A percentile compares a stretch with the other conserved stretches of the same genome.
phyloP scores from a whole-genome alignment of 2,797 vertebrate genomes.

The Coendou prehensilis region DNA sequence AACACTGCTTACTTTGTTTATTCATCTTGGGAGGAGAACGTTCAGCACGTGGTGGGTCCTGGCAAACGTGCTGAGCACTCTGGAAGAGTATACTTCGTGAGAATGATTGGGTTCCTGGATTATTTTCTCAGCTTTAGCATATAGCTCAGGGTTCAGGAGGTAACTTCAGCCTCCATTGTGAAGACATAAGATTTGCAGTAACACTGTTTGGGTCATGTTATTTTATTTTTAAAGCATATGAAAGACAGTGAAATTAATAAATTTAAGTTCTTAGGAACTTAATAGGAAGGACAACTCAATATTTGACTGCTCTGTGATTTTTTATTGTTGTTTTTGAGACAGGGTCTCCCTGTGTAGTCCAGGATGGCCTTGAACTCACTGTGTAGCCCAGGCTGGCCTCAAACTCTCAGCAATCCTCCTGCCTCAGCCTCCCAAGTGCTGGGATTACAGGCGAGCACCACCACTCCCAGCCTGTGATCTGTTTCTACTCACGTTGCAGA shows the following conservation, averaged over 20 bases:
- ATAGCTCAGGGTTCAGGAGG: background rate
- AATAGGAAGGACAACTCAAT: background rate
- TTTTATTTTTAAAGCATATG: constrained; percentile 2
- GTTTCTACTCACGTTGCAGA: background rate
- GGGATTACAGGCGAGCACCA: background rate
- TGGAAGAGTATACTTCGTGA: background rate
- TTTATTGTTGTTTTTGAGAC: background rate
- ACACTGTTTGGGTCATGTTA: background rate
- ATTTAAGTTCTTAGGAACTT: constrained; percentile 16
- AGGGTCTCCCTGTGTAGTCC: background rate
- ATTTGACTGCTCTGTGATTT: background rate
- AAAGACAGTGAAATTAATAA: constrained; percentile 17
- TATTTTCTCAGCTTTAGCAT: constrained; percentile 54
- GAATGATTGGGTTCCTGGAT: background rate
- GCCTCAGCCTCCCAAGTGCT: background rate
- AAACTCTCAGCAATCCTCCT: background rate
- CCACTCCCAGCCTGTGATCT: background rate
- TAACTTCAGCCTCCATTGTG: background rate
- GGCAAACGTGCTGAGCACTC: background rate
- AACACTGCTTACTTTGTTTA: background rate
- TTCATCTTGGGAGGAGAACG: background rate
- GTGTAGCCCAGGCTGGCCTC: background rate
- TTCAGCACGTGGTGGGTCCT: background rate
- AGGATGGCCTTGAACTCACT: background rate
- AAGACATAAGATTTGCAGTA: constrained; percentile 1